These are phyloP conservation scores for Acanthurus tractus DNA, from an alignment of 2,797 vertebrate species.

Conservation along the genomic window DNA sequence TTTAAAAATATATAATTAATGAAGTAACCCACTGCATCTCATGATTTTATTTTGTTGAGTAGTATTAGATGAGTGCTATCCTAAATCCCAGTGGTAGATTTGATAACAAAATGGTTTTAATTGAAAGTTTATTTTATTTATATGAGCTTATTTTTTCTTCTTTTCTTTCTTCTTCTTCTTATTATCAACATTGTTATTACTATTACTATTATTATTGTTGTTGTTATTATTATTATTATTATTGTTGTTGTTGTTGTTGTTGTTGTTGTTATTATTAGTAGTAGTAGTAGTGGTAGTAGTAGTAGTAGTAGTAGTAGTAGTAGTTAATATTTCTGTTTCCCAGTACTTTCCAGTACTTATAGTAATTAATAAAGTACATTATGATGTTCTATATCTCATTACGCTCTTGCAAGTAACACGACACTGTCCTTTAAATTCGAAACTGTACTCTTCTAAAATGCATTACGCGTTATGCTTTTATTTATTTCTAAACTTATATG, in stretches of 20 bases:
- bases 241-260: too few species aligned
- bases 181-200: too few species aligned
- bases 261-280: too few species aligned
- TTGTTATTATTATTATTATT: neutral
- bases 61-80: neutral
- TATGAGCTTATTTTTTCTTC: too few species aligned
- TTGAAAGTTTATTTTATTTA: too few species aligned
- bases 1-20: neutral
- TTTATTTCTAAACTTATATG: neutral
- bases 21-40: too few species aligned
- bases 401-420: neutral
- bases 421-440: neutral
- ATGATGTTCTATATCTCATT: neutral
- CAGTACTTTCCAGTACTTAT: neutral
- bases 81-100: neutral
- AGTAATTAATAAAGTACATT: neutral
- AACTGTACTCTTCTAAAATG: neutral
- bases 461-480: too few species aligned
- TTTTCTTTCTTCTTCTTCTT: too few species aligned
- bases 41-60: neutral
- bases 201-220: too few species aligned
- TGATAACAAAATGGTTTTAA: neutral
- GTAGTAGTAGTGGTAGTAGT: too few species aligned
- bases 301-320: too few species aligned
- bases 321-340: neutral